A percentile compares a stretch with the other conserved stretches of the same genome.
Conservation (phyloP, 1,140 invertebrate genomes). For the Venustaconcha ellipsiformis region DNA sequence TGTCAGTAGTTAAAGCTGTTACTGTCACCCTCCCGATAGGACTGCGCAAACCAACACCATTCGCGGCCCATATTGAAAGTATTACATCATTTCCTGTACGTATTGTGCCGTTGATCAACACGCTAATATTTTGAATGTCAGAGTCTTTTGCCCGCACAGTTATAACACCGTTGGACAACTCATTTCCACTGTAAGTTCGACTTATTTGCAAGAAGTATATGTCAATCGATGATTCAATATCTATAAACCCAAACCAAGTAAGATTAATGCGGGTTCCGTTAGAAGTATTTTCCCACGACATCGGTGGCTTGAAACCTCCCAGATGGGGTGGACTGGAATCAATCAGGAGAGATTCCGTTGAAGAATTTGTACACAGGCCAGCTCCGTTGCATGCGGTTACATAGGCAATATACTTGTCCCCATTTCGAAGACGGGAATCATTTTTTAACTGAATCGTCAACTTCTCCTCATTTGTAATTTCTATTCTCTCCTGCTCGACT, state of each 20-base stretch:
- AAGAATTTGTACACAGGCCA: constrained; percentile 34
- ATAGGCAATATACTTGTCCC: constrained; percentile 35
- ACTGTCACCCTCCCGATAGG: constrained; percentile 26
- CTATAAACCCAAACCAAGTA: constrained; percentile 40
- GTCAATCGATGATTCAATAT: constrained; percentile 38
- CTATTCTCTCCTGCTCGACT: constrained; percentile 15
- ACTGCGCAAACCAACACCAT: constrained; percentile 26
- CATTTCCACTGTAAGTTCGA: constrained; percentile 27
- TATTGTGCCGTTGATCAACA: constrained; percentile 14
- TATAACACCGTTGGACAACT: constrained; percentile 30
- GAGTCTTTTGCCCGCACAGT: constrained; percentile 3
- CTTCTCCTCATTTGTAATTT: constrained; percentile 13
- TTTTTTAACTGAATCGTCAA: constrained; percentile 14
- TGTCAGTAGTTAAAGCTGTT: constrained; percentile 7
- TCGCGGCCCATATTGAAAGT: constrained; percentile 30
- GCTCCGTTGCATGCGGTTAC: constrained; percentile 51
- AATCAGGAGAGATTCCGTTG: constrained; percentile 26
- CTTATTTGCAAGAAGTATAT: constrained; percentile 35
- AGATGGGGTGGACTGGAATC: constrained; percentile 45
- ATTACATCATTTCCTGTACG: constrained; percentile 22
- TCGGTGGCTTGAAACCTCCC: constrained; percentile 36
- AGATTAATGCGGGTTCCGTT: constrained; percentile 12
- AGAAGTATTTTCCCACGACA: constrained; percentile 30
- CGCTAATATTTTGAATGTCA: neutral
- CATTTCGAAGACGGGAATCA: constrained; percentile 31